phyloP scores from a whole-genome alignment of 1,140 invertebrate species.

The Pachyrhynchus sulphureomaculatus region DNA sequence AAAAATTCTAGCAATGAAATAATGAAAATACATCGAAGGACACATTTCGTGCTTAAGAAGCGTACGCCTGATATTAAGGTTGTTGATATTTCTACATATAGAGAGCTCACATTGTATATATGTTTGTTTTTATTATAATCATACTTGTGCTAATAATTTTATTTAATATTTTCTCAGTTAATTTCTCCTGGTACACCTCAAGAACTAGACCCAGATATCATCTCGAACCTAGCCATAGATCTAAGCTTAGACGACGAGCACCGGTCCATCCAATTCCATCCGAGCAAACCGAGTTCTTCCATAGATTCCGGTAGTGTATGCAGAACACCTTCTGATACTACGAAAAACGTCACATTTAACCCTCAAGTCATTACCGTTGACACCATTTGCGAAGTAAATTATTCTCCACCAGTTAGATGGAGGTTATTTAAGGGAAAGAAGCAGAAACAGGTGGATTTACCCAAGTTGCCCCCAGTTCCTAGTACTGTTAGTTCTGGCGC shows the following conservation, averaged over 20 bases:
- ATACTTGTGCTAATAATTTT: too few relatives aligned
- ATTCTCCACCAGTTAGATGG: conserved; percentile 36
- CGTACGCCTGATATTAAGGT: too few relatives aligned
- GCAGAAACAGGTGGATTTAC: conserved; percentile 26
- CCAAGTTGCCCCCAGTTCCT: conserved; percentile 24
- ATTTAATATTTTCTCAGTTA: too few relatives aligned
- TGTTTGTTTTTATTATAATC: too few relatives aligned
- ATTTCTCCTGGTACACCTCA: conserved; percentile 34
- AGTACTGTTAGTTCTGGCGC: conserved; percentile 15
- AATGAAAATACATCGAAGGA: too few relatives aligned
- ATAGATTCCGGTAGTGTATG: conserved; percentile 46
- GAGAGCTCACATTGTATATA: too few relatives aligned
- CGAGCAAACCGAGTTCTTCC: conserved; percentile 33
- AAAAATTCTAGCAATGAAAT: too few relatives aligned
- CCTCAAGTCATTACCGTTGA: conserved; percentile 44
- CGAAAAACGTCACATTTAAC: conserved; percentile 51
- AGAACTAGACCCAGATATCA: conserved; percentile 46
- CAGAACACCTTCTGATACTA: conserved; percentile 44
- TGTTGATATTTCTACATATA: too few relatives aligned
- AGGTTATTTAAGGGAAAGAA: conserved; percentile 37
- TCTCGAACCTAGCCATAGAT: conserved; percentile 50
- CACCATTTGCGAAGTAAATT: conserved; percentile 15
- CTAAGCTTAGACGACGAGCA: conserved; percentile 46
- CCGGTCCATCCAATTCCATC: conserved; percentile 40
- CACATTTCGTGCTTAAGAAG: too few relatives aligned